These are phyloP conservation scores for Reticulitermes lucifugus DNA, from an alignment of 2,888 invertebrate species.

Conservation along the genomic window DNA sequence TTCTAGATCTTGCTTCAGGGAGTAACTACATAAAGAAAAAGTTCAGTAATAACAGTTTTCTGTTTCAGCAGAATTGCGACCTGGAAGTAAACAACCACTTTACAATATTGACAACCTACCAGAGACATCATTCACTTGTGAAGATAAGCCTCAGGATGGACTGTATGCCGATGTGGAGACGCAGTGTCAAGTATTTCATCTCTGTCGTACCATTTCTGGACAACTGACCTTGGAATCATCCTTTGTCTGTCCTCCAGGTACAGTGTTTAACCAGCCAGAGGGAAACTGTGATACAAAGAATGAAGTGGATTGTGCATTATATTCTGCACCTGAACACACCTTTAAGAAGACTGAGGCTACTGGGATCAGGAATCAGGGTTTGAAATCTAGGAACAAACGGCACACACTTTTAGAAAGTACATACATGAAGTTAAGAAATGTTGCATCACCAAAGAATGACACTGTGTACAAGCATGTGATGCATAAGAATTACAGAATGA, in stretches of 20 bases:
- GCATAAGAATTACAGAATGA: slow-evolving; percentile 2
- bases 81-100: background rate
- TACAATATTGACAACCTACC: slow-evolving; percentile 31
- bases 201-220: slow-evolving; percentile 36
- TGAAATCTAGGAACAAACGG: slow-evolving; percentile 5
- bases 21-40: too few relatives aligned
- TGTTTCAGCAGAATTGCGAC: background rate
- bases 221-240: slow-evolving; percentile 40
- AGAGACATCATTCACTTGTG: slow-evolving; percentile 35
- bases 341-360: slow-evolving; percentile 7
- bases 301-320: slow-evolving; percentile 44
- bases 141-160: slow-evolving; percentile 39
- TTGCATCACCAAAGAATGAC: background rate
- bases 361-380: slow-evolving; percentile 3
- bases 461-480: background rate
- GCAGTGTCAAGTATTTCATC: slow-evolving; percentile 43
- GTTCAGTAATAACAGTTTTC: too few relatives aligned
- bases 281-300: slow-evolving; percentile 41
- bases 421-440: background rate
- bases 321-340: slow-evolving; percentile 40
- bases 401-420: background rate
- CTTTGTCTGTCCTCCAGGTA: slow-evolving; percentile 46
- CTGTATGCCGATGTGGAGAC: slow-evolving; percentile 48
- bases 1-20: too few relatives aligned
- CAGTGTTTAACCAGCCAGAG: slow-evolving; percentile 43